A percentile compares a stretch with the other conserved stretches of the same genome.
Conservation (phyloP, 1,140 invertebrate genomes). For the Reticulitermes speratus region DNA sequence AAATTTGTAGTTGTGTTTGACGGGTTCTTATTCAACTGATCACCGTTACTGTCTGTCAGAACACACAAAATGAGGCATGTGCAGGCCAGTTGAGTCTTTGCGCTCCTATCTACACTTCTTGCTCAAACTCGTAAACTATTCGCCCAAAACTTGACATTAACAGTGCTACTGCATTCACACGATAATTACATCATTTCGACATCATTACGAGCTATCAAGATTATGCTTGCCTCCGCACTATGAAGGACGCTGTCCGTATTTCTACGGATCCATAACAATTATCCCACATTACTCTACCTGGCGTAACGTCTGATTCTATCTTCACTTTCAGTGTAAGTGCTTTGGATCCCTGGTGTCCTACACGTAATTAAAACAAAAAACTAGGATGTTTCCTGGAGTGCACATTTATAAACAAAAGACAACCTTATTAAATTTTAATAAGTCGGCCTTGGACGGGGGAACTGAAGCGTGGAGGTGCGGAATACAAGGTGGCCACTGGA, state of each 20-base stretch:
- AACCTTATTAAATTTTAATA: conserved; percentile 1
- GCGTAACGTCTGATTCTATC: not conserved
- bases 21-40: no score
- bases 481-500: not conserved
- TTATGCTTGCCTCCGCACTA: not conserved
- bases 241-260: not conserved
- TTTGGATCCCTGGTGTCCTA: not conserved
- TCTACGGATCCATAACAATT: not conserved
- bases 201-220: not conserved
- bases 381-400: not conserved
- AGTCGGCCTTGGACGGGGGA: not conserved
- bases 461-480: not conserved
- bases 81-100: no score
- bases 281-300: not conserved
- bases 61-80: no score
- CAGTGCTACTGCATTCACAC: not conserved
- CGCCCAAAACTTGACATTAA: not conserved
- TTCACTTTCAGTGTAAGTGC: not conserved
- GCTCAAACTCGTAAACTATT: no score
- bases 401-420: not conserved
- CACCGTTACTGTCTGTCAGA: no score
- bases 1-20: no score
- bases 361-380: not conserved
- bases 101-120: no score
- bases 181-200: not conserved